Percentiles rank a stretch among this genome's conserved stretches.
Conservation (phyloP, 2,888 invertebrate genomes). For the Tethea ocularis region DNA sequence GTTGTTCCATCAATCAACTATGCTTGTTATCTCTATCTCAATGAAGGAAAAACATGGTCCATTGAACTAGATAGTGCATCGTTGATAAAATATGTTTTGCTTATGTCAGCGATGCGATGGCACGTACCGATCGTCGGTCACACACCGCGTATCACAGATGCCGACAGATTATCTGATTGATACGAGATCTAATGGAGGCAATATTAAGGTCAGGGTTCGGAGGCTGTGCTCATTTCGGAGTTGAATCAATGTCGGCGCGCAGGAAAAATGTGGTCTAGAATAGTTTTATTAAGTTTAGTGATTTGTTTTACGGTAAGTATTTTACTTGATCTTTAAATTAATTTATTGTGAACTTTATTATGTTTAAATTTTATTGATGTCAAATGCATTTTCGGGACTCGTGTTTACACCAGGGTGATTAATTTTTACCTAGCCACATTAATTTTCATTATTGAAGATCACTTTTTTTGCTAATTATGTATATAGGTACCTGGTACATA, state of each 20-base stretch:
- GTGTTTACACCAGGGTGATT: too few relatives aligned
- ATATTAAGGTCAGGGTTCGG: constrained; percentile 14
- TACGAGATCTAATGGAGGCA: constrained; percentile 9
- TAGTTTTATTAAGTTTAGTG: constrained; percentile 21
- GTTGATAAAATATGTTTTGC: constrained; percentile 25
- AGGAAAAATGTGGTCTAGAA: constrained; percentile 38
- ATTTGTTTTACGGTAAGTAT: constrained; percentile 12
- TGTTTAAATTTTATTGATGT: too few relatives aligned
- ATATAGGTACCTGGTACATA: too few relatives aligned
- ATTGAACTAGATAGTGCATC: constrained; percentile 38
- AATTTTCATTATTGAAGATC: too few relatives aligned
- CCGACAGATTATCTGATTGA: constrained; percentile 4
- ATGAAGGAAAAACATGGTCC: constrained; percentile 19
- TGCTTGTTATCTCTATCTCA: not conserved
- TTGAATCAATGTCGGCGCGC: constrained; percentile 33
- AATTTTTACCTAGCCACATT: too few relatives aligned
- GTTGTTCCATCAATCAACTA: too few relatives aligned
- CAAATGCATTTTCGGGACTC: too few relatives aligned
- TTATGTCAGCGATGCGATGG: not conserved
- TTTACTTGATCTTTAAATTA: not conserved
- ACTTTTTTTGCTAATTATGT: too few relatives aligned
- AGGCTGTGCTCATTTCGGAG: constrained; percentile 29
- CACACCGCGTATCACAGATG: constrained; percentile 8
- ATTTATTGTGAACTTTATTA: too few relatives aligned
- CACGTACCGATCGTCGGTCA: constrained; percentile 36